Base-by-base conservation (phyloP, 1,140 invertebrate genomes). In the Diuraphis noxia region DNA sequence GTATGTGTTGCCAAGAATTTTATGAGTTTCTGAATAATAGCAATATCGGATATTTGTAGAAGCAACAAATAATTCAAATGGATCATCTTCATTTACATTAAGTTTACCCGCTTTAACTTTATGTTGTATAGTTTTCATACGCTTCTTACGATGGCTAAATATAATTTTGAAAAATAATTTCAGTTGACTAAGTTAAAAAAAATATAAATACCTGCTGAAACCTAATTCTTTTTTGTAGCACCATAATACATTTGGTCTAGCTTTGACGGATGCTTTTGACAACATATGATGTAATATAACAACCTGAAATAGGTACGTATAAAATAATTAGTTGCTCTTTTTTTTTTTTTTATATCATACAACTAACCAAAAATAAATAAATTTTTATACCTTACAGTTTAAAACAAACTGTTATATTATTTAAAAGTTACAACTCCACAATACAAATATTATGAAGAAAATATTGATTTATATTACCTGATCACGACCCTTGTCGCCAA, bases 221-320 rank as follows among this genome's bases (percentile, higher is more conserved):
- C 98, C 96, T 93, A 99, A 94, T 94, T 98, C 97, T 93, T 98
- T 99, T 94, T 99, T 99, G 94, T 99, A 99, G 94, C 99, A 99
- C 99, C 99, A 99, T 36, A 99, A 94, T 1, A 99, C 98, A 72
- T 96, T 96, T 21, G 99, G 99, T 92, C 98, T 95, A 0, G 98
- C 96, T 94, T 98, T 98, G 0, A 99, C 96, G 91, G 96, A 96
- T 10, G 98, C 97, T 94, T 99, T 99, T 1, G 98, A 96, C 43
- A 99, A 94, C 96, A 99, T 99, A 93, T 99, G 98, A 95, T 99
- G 98, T 1, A 99, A 94, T 94, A 99, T 98, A 7, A 98, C 97
- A 92, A 99, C 97, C 97, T 97, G 93, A 90, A 94, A 94, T 49
- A 43, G 1, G 9, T 2, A 52, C 25, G 2, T 19, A 88, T 25